Evolutionary conservation across 2,888 invertebrate genomes (phyloP).

Genomic region (Xestoiulus laeticollis): DNA sequence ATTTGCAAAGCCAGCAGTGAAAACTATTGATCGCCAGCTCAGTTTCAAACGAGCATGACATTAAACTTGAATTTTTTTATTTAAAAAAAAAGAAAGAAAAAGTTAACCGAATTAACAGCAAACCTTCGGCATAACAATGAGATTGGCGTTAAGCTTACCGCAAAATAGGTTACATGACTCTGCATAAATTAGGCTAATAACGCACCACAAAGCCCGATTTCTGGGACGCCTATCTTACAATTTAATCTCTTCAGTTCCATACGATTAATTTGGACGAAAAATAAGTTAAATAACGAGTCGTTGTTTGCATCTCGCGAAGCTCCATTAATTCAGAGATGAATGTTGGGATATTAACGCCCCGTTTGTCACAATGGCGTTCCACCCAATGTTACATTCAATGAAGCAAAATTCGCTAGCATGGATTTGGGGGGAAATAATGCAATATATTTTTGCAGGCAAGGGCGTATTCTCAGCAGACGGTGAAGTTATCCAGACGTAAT

Average conservation of each 20-base stretch:
- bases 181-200: conserved; percentile 30
- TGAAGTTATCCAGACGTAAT: neutral
- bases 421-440: neutral
- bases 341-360: neutral
- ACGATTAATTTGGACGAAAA: conserved; percentile 12
- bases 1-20: neutral
- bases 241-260: neutral
- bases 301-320: neutral
- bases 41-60: neutral
- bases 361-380: neutral
- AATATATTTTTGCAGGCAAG: neutral
- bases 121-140: neutral
- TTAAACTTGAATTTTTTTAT: neutral
- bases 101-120: neutral
- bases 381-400: neutral
- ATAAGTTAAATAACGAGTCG: conserved; percentile 33
- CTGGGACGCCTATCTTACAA: neutral
- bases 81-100: neutral
- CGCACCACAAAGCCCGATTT: neutral
- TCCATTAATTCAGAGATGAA: conserved; percentile 35
- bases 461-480: neutral
- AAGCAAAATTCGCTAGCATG: neutral
- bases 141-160: neutral
- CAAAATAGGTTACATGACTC: neutral
- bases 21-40: neutral